phyloP scores from a whole-genome alignment of 2,113 vertebrate genomes.

The Urocolius indicus region DNA sequence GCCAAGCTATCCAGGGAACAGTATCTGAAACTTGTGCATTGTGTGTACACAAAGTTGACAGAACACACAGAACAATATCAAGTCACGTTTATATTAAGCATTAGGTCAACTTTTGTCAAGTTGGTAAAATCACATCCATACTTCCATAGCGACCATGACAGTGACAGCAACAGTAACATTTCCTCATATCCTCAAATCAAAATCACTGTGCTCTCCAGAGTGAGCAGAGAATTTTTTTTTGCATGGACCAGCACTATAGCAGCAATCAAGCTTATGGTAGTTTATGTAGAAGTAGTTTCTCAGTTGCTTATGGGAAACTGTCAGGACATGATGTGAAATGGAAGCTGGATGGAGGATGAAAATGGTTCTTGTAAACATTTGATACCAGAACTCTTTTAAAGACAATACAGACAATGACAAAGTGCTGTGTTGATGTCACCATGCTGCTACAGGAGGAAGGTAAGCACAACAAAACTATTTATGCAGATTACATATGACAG shows the following conservation, averaged over 20 bases:
- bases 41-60: not conserved
- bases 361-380: not conserved
- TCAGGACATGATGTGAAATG: not conserved
- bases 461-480: not conserved
- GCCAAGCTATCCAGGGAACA: not conserved
- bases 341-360: not conserved
- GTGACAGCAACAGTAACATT: slow-evolving; percentile 33
- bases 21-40: not conserved
- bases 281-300: slow-evolving; percentile 14
- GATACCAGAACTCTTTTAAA: not conserved
- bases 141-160: not conserved
- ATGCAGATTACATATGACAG: not conserved
- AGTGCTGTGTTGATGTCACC: not conserved
- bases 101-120: not conserved
- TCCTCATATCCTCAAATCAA: not conserved
- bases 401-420: not conserved
- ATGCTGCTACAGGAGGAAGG: not conserved
- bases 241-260: slow-evolving; percentile 24
- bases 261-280: not conserved
- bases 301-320: slow-evolving; percentile 34
- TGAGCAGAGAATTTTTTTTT: not conserved
- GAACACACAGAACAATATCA: not conserved
- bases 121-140: not conserved
- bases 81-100: not conserved
- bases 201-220: not conserved